Conservation (phyloP, 2,888 invertebrate genomes). For the Pollenia griseotomentosa region DNA sequence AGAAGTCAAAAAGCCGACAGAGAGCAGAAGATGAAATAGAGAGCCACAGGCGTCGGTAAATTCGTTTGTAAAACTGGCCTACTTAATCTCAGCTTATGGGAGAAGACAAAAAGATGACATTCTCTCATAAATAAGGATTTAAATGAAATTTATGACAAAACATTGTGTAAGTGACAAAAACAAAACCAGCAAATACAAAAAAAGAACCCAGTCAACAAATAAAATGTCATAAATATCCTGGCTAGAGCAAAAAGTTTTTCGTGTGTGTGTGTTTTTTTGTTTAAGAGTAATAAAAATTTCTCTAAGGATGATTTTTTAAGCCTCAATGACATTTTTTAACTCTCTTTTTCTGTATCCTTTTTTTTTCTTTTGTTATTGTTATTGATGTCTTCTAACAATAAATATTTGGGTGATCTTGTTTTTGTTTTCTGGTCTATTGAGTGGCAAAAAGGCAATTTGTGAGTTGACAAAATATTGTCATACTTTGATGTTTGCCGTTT, state of each 20-base stretch:
- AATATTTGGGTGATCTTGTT: slow-evolving; percentile 48
- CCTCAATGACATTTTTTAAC: slow-evolving; percentile 32
- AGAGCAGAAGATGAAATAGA: slow-evolving; percentile 1
- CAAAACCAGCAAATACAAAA: slow-evolving; percentile 29
- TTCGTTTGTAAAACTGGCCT: slow-evolving; percentile 64
- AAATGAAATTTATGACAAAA: slow-evolving; percentile 72
- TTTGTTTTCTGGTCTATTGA: slow-evolving; percentile 53
- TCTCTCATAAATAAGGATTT: slow-evolving; percentile 71
- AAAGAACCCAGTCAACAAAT: background rate
- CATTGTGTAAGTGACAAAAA: slow-evolving; percentile 64
- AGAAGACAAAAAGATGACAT: slow-evolving; percentile 38
- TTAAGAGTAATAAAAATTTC: background rate
- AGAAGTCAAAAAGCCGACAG: slow-evolving; percentile 44
- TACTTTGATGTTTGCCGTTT: slow-evolving; percentile 66
- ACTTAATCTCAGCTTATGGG: slow-evolving; percentile 61
- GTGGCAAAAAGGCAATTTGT: slow-evolving; percentile 73
- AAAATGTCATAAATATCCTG: slow-evolving; percentile 51
- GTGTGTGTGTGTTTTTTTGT: background rate
- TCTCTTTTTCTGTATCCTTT: slow-evolving; percentile 12
- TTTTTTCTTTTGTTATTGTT: slow-evolving; percentile 21
- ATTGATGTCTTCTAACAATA: background rate
- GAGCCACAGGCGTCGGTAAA: slow-evolving; percentile 36
- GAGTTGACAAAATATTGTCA: slow-evolving; percentile 75
- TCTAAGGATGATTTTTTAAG: slow-evolving; percentile 19
- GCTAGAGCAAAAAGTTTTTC: background rate